phyloP scores from a whole-genome alignment of 2,888 invertebrate genomes.

The Tethea ocularis region DNA sequence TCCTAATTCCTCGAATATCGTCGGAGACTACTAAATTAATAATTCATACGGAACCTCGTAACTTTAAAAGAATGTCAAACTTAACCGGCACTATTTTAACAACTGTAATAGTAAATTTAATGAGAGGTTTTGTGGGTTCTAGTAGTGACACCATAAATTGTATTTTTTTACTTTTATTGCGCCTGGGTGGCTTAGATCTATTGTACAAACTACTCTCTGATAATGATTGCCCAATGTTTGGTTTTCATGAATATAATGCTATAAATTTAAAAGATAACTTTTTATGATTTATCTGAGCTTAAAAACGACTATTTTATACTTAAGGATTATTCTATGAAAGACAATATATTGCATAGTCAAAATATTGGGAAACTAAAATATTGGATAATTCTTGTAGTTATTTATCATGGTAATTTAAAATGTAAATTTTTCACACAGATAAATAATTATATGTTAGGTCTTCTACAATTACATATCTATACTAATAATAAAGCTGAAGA shows the following conservation, averaged over 20 bases:
- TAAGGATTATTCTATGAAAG: no score
- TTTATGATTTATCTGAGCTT: background rate
- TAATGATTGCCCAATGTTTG: background rate
- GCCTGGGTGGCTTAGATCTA: constrained; percentile 36
- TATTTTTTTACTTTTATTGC: constrained; percentile 20
- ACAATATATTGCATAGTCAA: no score
- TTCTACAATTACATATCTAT: no score
- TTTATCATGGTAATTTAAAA: no score
- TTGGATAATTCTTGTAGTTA: no score
- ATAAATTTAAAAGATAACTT: background rate
- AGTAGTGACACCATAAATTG: constrained; percentile 30
- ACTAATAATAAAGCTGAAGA: no score
- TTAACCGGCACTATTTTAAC: constrained; percentile 10
- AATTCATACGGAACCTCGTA: constrained; percentile 3
- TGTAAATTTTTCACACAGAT: no score
- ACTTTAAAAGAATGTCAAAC: background rate
- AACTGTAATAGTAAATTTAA: constrained; percentile 29
- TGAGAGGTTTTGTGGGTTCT: constrained; percentile 26
- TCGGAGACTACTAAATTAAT: no score
- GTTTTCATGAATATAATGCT: background rate
- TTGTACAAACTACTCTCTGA: constrained; percentile 3
- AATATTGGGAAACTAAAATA: no score
- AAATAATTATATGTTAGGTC: no score
- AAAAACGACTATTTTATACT: no score
- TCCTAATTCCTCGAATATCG: no score